Conservation (phyloP, 2,888 invertebrate species). For the Xestia ashworthii region DNA sequence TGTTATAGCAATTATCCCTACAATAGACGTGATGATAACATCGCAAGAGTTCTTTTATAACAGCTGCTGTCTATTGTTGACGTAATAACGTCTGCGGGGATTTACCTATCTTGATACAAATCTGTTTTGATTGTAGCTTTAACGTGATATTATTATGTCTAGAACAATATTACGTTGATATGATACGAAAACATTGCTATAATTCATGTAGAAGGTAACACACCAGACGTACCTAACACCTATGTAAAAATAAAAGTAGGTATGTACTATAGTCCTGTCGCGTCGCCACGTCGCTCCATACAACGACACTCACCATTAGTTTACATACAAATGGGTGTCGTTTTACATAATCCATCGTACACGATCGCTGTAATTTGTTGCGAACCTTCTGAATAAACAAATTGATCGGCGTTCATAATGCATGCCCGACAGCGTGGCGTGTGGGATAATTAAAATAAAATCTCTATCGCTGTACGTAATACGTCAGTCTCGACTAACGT, state of each 20-base stretch:
- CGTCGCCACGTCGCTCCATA: constrained; percentile 72
- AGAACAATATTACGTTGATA: background rate
- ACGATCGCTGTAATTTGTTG: constrained; percentile 88
- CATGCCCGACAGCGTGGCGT: constrained; percentile 79
- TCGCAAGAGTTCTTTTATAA: constrained; percentile 8
- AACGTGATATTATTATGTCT: constrained; percentile 7
- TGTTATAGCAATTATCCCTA: constrained; percentile 28
- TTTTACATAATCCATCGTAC: constrained; percentile 90
- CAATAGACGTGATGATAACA: constrained; percentile 38
- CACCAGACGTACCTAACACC: constrained; percentile 36
- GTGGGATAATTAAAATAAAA: constrained; percentile 70
- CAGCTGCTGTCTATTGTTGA: constrained; percentile 30
- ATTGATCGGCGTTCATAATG: constrained; percentile 85
- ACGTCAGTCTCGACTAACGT: constrained; percentile 64
- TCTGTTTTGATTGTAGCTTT: constrained; percentile 11
- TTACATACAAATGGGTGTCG: constrained; percentile 90
- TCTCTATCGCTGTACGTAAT: constrained; percentile 65
- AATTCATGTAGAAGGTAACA: constrained; percentile 12
- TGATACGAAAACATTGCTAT: constrained; percentile 26
- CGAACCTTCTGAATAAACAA: constrained; percentile 88
- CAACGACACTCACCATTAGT: constrained; percentile 87
- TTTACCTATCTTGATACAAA: constrained; percentile 20
- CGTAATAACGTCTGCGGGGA: constrained; percentile 11
- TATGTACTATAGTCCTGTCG: constrained; percentile 63
- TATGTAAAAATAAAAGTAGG: constrained; percentile 58